Percentiles rank a stretch among this genome's conserved stretches.
Evolutionary conservation across 2,113 vertebrate genomes (phyloP).

Genomic region (Myotis lucifugus): DNA sequence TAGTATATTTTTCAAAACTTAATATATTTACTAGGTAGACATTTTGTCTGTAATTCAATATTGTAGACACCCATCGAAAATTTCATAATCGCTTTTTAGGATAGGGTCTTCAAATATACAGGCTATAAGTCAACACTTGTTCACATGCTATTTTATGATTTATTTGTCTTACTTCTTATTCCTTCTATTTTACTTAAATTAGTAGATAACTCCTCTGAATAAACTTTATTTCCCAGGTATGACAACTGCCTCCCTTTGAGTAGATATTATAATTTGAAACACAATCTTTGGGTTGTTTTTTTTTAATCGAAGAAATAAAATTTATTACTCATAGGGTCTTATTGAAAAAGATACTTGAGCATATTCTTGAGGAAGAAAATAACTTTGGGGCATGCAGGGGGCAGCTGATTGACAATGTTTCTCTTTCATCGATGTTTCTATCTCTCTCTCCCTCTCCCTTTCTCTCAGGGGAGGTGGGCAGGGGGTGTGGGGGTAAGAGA

Average conservation of each 20-base stretch:
- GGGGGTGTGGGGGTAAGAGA: too few species aligned
- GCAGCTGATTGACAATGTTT: too few species aligned
- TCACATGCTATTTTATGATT: conserved; percentile 1
- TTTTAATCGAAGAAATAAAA: background rate
- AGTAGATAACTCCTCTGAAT: background rate
- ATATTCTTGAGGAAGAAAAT: background rate
- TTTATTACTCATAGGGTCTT: background rate
- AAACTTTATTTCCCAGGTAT: background rate
- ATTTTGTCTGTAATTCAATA: conserved; percentile 23
- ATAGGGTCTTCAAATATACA: background rate
- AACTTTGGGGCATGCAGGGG: background rate
- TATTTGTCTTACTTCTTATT: conserved; percentile 53
- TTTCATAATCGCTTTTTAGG: background rate
- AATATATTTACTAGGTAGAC: background rate
- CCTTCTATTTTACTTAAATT: conserved; percentile 44
- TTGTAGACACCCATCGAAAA: background rate
- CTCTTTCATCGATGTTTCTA: too few species aligned
- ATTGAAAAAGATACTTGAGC: background rate
- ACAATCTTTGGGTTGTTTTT: background rate
- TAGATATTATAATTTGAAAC: background rate
- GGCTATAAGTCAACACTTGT: conserved; percentile 13
- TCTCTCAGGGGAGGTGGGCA: too few species aligned
- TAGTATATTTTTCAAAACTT: conserved; percentile 7
- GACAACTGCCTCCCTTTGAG: background rate
- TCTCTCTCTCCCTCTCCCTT: too few species aligned